These are phyloP conservation scores for Anthophora plumipes DNA, from an alignment of 2,888 invertebrate species.

Conservation along the genomic window DNA sequence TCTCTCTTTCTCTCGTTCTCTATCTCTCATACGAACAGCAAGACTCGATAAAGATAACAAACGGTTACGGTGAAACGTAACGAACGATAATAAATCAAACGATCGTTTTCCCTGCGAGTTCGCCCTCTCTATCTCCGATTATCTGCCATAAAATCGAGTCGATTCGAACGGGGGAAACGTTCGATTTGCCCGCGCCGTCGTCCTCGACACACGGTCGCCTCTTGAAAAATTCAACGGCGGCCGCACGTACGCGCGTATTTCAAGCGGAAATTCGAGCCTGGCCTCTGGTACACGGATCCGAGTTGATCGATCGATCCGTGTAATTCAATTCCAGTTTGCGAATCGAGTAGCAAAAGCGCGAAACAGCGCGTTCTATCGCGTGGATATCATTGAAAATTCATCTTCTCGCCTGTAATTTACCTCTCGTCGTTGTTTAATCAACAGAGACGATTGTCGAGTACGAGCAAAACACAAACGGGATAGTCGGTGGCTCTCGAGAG, in stretches of 20 bases:
- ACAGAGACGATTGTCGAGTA: slow-evolving; percentile 17
- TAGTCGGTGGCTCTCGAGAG: no score
- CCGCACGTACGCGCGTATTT: slow-evolving; percentile 55
- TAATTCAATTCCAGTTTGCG: slow-evolving; percentile 52
- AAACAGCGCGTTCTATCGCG: neutral
- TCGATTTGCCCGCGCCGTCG: slow-evolving; percentile 28
- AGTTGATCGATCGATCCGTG: slow-evolving; percentile 46
- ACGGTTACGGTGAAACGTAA: slow-evolving; percentile 46
- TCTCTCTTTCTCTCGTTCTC: no score
- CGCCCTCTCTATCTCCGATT: slow-evolving; percentile 36
- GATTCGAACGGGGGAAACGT: slow-evolving; percentile 34
- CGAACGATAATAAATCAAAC: slow-evolving; percentile 54
- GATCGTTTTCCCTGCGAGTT: slow-evolving; percentile 39
- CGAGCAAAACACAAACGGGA: no score
- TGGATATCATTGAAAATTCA: neutral
- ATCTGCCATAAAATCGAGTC: slow-evolving; percentile 56
- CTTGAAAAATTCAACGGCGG: slow-evolving; percentile 61
- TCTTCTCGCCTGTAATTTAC: slow-evolving; percentile 18
- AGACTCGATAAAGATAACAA: slow-evolving; percentile 49
- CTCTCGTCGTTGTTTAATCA: slow-evolving; percentile 27
- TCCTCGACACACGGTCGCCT: slow-evolving; percentile 3
- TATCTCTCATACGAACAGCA: neutral
- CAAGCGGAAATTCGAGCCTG: slow-evolving; percentile 58
- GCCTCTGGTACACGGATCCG: slow-evolving; percentile 40
- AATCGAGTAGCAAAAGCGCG: slow-evolving; percentile 25